Conservation (phyloP, 53 echinoderm and acorn worm genomes). For the Zoroaster sp. region DNA sequence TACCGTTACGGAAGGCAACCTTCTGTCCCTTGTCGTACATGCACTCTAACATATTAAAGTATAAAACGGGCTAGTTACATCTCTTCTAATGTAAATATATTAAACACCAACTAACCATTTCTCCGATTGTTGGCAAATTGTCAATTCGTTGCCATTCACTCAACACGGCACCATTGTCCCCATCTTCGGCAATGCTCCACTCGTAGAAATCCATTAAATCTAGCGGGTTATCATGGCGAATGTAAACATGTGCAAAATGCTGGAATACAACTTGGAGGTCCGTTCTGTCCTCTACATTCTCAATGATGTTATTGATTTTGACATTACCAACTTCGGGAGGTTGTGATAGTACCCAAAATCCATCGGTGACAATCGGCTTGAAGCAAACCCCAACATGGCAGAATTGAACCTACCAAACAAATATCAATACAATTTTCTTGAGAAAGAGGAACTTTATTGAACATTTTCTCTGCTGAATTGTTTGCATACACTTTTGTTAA, state of each 20-base stretch:
- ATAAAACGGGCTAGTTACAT: neutral
- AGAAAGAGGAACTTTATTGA: neutral
- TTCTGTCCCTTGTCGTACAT: no score
- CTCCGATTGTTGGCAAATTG: neutral
- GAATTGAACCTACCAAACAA: neutral
- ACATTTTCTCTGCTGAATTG: neutral
- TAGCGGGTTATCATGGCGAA: neutral
- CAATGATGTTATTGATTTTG: neutral
- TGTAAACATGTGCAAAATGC: conserved; percentile 29
- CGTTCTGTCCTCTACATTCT: neutral
- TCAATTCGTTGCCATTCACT: neutral
- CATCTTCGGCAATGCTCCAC: conserved; percentile 41
- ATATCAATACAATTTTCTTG: neutral
- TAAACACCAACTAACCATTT: neutral
- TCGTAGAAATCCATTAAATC: conserved; percentile 65
- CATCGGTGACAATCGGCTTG: conserved; percentile 39
- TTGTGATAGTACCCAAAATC: conserved; percentile 51
- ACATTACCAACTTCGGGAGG: conserved; percentile 34
- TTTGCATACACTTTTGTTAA: neutral
- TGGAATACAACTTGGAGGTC: conserved; percentile 15
- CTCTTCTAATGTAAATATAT: no score
- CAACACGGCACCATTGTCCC: conserved; percentile 14
- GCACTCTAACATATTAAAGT: no score
- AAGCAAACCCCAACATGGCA: conserved; percentile 62
- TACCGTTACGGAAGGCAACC: no score